Percentiles rank a stretch among this genome's conserved stretches.
Conservation (phyloP, 1,140 invertebrate species). For the Sarcophaga peregrina region DNA sequence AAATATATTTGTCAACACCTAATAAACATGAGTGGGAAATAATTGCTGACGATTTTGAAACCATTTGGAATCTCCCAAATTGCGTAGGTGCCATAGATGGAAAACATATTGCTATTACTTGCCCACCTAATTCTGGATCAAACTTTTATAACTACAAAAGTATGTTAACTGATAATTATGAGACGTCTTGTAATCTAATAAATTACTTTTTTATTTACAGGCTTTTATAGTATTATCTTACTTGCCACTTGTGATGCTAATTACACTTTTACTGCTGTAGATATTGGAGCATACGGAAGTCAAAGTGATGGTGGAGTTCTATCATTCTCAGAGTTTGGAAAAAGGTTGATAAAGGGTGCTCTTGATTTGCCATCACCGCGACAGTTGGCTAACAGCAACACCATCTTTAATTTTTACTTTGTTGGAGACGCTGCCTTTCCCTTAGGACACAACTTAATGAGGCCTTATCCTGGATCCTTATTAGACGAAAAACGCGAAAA, state of each 20-base stretch:
- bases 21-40: no score
- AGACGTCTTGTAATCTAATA: no score
- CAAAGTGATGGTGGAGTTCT: slow-evolving; percentile 28
- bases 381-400: no score
- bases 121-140: not conserved
- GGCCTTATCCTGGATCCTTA: not conserved
- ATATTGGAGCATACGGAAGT: not conserved
- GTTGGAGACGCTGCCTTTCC: not conserved
- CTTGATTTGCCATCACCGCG: not conserved
- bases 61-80: no score
- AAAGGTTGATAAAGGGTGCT: not conserved
- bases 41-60: no score
- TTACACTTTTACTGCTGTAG: not conserved
- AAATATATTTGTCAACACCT: no score
- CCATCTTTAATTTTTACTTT: slow-evolving; percentile 18
- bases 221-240: not conserved
- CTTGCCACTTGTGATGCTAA: slow-evolving; percentile 15
- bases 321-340: no score
- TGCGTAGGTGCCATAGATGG: no score
- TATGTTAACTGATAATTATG: no score
- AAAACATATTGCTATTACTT: not conserved
- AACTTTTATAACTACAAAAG: no score
- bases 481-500: not conserved
- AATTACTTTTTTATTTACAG: no score
- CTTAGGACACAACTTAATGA: slow-evolving; percentile 2